These are phyloP conservation scores for Laterallus jamaicensis DNA, from an alignment of 2,113 vertebrate genomes.

Conservation along the genomic window DNA sequence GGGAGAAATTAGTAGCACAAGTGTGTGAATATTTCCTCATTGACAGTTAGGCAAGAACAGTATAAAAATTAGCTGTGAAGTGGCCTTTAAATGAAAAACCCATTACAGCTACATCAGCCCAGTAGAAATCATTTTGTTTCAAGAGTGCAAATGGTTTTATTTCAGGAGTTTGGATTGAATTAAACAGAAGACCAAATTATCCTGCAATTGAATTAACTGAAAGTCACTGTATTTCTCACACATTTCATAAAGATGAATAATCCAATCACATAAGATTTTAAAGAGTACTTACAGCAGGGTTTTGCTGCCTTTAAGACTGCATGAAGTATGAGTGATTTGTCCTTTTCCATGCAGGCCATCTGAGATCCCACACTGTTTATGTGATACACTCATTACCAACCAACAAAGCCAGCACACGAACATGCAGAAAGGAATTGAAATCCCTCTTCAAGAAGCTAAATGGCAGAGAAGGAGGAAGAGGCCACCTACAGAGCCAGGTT, in stretches of 20 bases:
- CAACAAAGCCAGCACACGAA: background rate
- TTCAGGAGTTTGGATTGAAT: slow-evolving; percentile 18
- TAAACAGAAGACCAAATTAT: slow-evolving; percentile 14
- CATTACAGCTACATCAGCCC: background rate
- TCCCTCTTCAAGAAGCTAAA: background rate
- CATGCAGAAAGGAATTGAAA: background rate
- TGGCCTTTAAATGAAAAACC: slow-evolving; percentile 22
- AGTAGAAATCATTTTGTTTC: background rate
- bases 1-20: slow-evolving; percentile 10
- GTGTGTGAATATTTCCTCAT: background rate
- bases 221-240: slow-evolving; percentile 30
- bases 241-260: slow-evolving; percentile 18
- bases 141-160: background rate
- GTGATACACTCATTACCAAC: background rate
- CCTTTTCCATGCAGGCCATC: background rate
- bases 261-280: background rate
- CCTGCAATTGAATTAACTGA: background rate
- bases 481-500: background rate
- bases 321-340: background rate
- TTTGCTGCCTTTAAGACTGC: background rate
- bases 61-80: slow-evolving; percentile 31
- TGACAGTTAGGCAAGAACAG: slow-evolving; percentile 1
- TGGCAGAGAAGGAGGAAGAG: background rate
- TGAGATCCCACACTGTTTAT: background rate
- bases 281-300: background rate